Evolutionary conservation across 1,140 invertebrate genomes (phyloP).

Genomic region (Saxidomus purpurata): DNA sequence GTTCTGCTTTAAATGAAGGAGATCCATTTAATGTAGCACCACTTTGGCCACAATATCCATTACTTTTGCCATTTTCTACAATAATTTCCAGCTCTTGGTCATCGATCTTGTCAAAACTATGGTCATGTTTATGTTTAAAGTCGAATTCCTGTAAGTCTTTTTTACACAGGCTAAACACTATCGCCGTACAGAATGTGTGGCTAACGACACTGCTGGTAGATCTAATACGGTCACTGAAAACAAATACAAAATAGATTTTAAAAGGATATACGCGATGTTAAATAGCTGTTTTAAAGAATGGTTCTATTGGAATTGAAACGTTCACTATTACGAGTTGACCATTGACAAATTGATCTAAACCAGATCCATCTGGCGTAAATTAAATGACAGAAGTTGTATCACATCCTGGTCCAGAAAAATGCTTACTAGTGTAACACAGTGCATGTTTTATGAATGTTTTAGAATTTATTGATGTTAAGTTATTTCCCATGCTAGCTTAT

Average conservation of each 20-base stretch:
- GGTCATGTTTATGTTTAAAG: constrained; percentile 24
- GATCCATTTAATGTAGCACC: not conserved
- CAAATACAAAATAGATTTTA: not conserved
- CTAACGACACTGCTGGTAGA: constrained; percentile 72
- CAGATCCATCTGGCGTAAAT: no score
- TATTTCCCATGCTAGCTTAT: no score
- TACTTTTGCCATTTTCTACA: constrained; percentile 14
- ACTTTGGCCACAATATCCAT: not conserved
- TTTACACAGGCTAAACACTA: constrained; percentile 66
- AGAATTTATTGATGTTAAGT: no score
- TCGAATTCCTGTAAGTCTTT: constrained; percentile 33
- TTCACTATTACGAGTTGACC: no score
- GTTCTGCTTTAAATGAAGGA: not conserved
- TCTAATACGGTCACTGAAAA: constrained; percentile 73
- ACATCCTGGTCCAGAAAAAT: no score
- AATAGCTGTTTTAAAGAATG: no score
- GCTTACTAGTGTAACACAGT: no score
- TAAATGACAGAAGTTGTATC: no score
- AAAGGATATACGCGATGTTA: no score
- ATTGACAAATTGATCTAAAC: no score
- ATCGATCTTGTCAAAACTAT: not conserved
- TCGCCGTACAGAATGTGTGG: constrained; percentile 72
- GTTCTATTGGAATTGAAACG: no score
- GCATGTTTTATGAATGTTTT: no score
- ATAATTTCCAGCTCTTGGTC: not conserved